Base-by-base conservation (phyloP, 2,113 vertebrate genomes). In the Columba livia region DNA sequence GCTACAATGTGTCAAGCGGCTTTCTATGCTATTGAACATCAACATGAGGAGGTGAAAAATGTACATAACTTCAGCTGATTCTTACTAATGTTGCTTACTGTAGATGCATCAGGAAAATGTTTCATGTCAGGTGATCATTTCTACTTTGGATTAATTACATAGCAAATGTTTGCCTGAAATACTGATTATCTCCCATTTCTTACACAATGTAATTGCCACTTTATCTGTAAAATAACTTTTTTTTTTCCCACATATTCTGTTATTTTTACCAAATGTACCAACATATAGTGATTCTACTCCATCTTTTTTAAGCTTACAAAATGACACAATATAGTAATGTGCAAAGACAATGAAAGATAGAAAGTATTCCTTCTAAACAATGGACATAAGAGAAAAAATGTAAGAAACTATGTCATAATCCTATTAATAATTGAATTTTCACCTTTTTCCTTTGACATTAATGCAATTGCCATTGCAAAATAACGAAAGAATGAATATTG, bases 1-100 rank as follows among this genome's bases (percentile, higher is more conserved):
- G 8, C 2, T 48, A 20, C 8, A 9, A 61, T 38, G 12, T 20
- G 4, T 32, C 42, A 58, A 7, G 6, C 9, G 4, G 3, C 1
- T 34, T 80, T 72, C 50, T 51, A 10, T 23, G 12, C 14, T 40
- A 51, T 1, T 44, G 1, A 85, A 67, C 9, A 64, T 58, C 24
- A 60, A 20, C 24, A 24, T 12, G 25, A 66, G 6, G 11, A 2
- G 2, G 15, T 40, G 11, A 32, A 86, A 48, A 6, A 2, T 32
- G 7, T 56, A 4, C 2, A 1, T 67, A 74, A 40, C 7, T 40
- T 80, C 18, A 66, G 1, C 12, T 71, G 32, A 58, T 65, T 71
- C 34, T 87, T 67, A 4, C 16, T 77, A 10, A 15, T 62, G 12
- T 60, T 86, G 24, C 9, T 60, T 13, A 40, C 28, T 10, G 47